Conservation (phyloP, 2,113 vertebrate species). For the Pachypanchax playfairii region DNA sequence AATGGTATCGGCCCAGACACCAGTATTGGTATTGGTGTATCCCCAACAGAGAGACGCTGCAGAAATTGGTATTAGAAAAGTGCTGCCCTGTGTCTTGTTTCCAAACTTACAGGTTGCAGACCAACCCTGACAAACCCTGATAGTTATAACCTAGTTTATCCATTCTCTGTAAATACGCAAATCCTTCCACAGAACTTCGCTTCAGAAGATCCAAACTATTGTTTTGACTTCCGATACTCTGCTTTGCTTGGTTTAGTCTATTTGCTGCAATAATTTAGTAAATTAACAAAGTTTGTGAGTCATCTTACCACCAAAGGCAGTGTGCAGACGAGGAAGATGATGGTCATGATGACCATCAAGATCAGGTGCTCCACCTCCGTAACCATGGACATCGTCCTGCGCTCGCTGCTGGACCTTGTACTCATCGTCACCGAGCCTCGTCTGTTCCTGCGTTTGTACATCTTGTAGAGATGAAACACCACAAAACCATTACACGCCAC, state of each 20-base stretch:
- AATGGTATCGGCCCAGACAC: too few species aligned
- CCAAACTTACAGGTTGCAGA: too few species aligned
- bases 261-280: not conserved
- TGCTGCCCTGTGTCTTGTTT: too few species aligned
- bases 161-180: too few species aligned
- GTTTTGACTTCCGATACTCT: too few species aligned
- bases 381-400: conserved; percentile 73
- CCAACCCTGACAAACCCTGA: too few species aligned
- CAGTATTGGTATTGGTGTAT: too few species aligned
- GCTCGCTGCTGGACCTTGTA: conserved; percentile 39
- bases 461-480: conserved; percentile 82
- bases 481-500: conserved; percentile 88
- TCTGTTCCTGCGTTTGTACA: conserved; percentile 81
- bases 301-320: conserved; percentile 91
- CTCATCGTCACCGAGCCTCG: conserved; percentile 47
- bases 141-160: too few species aligned
- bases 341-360: conserved; percentile 91
- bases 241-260: not conserved
- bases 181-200: too few species aligned
- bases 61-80: too few species aligned
- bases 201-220: too few species aligned
- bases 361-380: conserved; percentile 93
- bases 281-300: not conserved
- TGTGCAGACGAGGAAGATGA: conserved; percentile 91
- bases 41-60: too few species aligned